Evolutionary conservation across 1,140 invertebrate species (phyloP).

Genomic region (Hyles euphorbiae): DNA sequence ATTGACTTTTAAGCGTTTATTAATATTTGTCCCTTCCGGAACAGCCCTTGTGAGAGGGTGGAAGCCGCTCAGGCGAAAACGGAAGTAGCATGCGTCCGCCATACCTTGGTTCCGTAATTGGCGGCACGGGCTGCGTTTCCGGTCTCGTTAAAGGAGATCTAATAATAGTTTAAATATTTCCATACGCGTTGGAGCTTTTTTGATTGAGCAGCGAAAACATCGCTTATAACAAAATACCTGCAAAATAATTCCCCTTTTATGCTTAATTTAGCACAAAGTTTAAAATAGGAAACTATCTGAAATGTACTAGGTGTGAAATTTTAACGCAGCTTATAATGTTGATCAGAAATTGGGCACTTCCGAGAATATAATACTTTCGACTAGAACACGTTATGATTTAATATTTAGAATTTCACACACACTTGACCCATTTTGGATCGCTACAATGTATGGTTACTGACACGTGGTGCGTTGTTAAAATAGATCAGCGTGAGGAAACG

Average conservation of each 20-base stretch:
- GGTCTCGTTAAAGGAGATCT: constrained; percentile 44
- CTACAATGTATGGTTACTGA: constrained; percentile 13
- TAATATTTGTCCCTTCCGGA: constrained; percentile 66
- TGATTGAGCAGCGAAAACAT: neutral
- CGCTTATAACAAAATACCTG: too few relatives aligned
- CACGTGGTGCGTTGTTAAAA: too few relatives aligned
- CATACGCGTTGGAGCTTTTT: too few relatives aligned
- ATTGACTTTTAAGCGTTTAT: constrained; percentile 63
- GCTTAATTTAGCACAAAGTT: too few relatives aligned
- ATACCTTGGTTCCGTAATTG: constrained; percentile 56
- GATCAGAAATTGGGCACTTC: neutral
- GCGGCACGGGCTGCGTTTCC: constrained; percentile 65
- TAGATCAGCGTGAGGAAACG: too few relatives aligned
- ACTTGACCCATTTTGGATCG: constrained; percentile 28
- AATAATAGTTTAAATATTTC: constrained; percentile 37
- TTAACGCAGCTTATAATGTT: neutral
- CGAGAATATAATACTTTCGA: neutral
- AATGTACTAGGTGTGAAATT: too few relatives aligned
- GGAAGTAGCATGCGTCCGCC: constrained; percentile 66
- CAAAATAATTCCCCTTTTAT: too few relatives aligned
- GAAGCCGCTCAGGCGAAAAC: constrained; percentile 56
- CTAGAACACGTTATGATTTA: neutral
- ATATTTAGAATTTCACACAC: constrained; percentile 15
- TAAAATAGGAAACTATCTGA: too few relatives aligned
- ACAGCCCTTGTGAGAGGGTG: constrained; percentile 57